Evolutionary conservation across 2,888 invertebrate species (phyloP), one percentile per base, ranked within the genome.

Genomic region (Smittia sp.): DNA sequence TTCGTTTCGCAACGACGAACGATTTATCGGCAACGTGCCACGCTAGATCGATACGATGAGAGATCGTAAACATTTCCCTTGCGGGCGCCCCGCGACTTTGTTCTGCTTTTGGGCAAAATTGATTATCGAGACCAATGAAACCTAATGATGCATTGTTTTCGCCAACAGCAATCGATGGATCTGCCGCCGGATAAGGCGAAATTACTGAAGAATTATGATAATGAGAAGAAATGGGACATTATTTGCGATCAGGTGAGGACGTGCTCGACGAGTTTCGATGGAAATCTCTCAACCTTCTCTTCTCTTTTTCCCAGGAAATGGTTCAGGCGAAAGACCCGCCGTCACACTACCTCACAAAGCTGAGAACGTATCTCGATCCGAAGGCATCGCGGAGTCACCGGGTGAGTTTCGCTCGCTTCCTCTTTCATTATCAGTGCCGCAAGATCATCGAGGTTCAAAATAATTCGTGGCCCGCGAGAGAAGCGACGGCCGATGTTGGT

Each of bases 171-270:
- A 73, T 96, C 96, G 75, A 98, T 98, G 98, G 98, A 99, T 84
- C 86, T 99, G 77, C 98, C 98, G 22, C 96, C 98, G 39, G 98
- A 99, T 84, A 99, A 99, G 84, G 96, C 97, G 78, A 97, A 98
- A 85, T 87, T 98, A 46, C 86, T 96, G 76, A 92, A 93, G 78
- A 93, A 92, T 82, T 98, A 98, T 82, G 97, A 98, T 84, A 91
- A 94, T 83, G 95, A 97, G 82, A 98, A 97, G 84, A 99, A 99
- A 85, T 99, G 98, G 98, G 98, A 99, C 84, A 93, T 99, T 83
- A 96, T 99, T 84, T 97, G 97, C 86, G 98, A 99, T 88, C 97
- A 95, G 89, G 93, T 93, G 82, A 85, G 86, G 78, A 65, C 25
- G 54, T 46, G 18, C 13, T 20, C 13, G 18, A 1, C 22, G 4